Evolutionary conservation across 1,140 invertebrate species (phyloP), one percentile per base, ranked within the genome.

Genomic region (Cheumatopsyche charites): DNA sequence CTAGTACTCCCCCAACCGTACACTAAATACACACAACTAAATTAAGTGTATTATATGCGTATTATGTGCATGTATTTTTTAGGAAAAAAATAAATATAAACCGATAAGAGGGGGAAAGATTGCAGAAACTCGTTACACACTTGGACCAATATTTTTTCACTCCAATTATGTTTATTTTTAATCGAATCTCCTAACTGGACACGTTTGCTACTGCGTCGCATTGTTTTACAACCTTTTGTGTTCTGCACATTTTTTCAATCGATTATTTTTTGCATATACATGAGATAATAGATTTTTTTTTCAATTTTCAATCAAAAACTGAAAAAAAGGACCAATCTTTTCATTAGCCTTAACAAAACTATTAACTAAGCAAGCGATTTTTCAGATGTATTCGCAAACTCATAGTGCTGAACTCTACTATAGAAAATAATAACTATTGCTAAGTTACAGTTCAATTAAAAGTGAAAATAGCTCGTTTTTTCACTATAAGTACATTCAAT

Each of bases 111-210:
- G 15, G 55, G 55, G 5, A 25, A 13, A 63, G 19, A 9, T 21
- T 63, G 62, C n/a, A 15, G 9, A 43, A 36, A 13, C n/a, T 63
- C 29, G 15, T 25, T 13, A 13, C 45, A 13, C 41, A 29, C 21
- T 62, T 62, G 15, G 15, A n/a, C 58, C 12, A 70, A 69, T 73
- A 61, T 68, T 72, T 75, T 75, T 75, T 66, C 67, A 45, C 23
- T 70, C 42, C 49, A 49, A 75, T 72, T 69, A 72, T 75, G 73
- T 75, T 75, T 75, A 75, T 72, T 75, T 74, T 75, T 75, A 75
- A 75, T 75, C 70, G 67, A 74, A 62, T 72, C 61, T 36, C 70
- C 12, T 17, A 65, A 65, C 62, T 45, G 62, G 23, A 47, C 43
- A n/a, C 43, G 21, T 47, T 12, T 12, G 19, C 9, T 65, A 7